These are phyloP conservation scores for Scelioninae gen. 2 DNA, from an alignment of 2,888 invertebrate genomes.

Conservation along the genomic window DNA sequence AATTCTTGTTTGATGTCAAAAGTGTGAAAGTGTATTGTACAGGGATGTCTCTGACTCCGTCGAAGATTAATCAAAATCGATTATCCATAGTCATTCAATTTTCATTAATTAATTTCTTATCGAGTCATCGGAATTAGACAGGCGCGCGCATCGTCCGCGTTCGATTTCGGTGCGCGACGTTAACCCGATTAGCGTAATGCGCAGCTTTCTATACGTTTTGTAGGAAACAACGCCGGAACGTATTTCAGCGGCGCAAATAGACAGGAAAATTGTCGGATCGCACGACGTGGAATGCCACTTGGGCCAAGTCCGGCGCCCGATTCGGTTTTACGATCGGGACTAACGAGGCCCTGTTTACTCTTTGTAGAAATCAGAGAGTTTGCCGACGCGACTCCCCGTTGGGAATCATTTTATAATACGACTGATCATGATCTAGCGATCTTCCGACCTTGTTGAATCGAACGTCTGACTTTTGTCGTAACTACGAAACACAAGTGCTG, in stretches of 20 bases:
- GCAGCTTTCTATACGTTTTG: neutral
- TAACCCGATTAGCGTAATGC: slow-evolving; percentile 17
- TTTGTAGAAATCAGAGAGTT: slow-evolving; percentile 64
- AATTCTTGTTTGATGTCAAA: slow-evolving; percentile 40
- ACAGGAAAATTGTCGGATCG: slow-evolving; percentile 27
- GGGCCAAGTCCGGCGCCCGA: slow-evolving; percentile 53
- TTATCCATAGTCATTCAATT: slow-evolving; percentile 43
- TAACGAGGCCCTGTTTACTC: slow-evolving; percentile 71
- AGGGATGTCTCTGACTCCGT: slow-evolving; percentile 4
- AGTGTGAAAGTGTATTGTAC: slow-evolving; percentile 37
- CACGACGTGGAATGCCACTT: slow-evolving; percentile 55
- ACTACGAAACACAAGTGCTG: slow-evolving; percentile 27
- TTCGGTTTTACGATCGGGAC: slow-evolving; percentile 68
- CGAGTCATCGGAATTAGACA: slow-evolving; percentile 42
- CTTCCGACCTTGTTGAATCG: slow-evolving; percentile 51
- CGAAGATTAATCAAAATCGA: slow-evolving; percentile 35
- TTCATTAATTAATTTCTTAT: slow-evolving; percentile 46
- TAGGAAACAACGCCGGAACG: too few species aligned
- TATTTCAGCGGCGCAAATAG: slow-evolving; percentile 1
- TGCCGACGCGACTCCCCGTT: slow-evolving; percentile 69
- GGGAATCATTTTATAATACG: slow-evolving; percentile 70
- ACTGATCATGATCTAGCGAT: slow-evolving; percentile 62
- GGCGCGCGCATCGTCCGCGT: slow-evolving; percentile 14
- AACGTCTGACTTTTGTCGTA: slow-evolving; percentile 54
- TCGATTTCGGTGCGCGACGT: slow-evolving; percentile 4